Evolutionary conservation across 2,113 vertebrate species (phyloP).

Genomic region (Chrysemys picta): DNA sequence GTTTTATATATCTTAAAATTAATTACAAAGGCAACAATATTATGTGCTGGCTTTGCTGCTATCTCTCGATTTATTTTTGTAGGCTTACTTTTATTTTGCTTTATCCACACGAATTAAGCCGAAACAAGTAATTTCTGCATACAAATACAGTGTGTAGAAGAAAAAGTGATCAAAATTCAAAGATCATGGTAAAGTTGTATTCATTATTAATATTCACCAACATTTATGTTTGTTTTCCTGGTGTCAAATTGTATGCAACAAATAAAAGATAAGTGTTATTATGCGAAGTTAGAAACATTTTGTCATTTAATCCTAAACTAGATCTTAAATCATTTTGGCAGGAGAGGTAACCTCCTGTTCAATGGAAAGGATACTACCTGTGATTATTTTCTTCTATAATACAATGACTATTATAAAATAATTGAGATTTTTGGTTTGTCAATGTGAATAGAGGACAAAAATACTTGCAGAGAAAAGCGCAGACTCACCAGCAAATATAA

Average conservation of each 20-base stretch:
- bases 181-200: neutral
- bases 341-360: neutral
- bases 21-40: slow-evolving; percentile 20
- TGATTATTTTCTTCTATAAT: neutral
- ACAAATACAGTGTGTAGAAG: neutral
- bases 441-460: neutral
- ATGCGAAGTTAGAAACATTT: neutral
- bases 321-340: neutral
- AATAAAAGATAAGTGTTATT: neutral
- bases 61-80: neutral
- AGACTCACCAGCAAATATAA: neutral
- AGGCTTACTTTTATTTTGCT: neutral
- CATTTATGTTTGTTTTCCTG: neutral
- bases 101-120: neutral
- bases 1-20: slow-evolving; percentile 27
- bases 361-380: neutral
- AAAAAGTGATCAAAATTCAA: neutral
- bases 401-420: neutral
- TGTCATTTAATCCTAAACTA: neutral
- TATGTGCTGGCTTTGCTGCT: neutral
- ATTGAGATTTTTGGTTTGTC: neutral
- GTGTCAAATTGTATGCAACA: neutral
- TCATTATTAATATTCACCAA: neutral
- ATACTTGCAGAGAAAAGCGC: neutral
- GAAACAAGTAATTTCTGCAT: neutral